phyloP scores from a whole-genome alignment of 2,797 vertebrate species.

The Masticophis lateralis region DNA sequence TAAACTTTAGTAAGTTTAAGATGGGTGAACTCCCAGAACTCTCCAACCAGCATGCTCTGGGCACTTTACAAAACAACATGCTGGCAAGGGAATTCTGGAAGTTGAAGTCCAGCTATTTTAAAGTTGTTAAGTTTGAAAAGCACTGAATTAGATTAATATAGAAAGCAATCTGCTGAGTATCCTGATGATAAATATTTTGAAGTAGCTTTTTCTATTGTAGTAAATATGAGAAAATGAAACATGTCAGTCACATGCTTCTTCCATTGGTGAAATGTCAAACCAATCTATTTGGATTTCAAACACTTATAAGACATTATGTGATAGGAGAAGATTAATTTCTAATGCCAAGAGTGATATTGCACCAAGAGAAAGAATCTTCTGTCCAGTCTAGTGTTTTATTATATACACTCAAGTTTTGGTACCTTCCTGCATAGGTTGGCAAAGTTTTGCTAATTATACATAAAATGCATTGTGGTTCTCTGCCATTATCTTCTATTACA shows the following conservation, averaged over 20 bases:
- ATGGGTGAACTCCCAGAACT: not conserved
- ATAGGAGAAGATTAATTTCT: not conserved
- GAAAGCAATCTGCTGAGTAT: not conserved
- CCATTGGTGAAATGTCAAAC: not conserved
- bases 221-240: not conserved
- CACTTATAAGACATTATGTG: not conserved
- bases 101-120: not conserved
- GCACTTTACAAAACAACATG: not conserved
- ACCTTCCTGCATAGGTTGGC: not conserved
- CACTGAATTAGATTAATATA: not conserved
- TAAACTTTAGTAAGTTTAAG: not conserved
- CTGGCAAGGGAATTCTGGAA: not conserved
- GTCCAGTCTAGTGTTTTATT: not conserved
- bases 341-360: not conserved
- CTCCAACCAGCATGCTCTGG: not conserved
- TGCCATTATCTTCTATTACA: conserved; percentile 12
- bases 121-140: not conserved
- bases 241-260: not conserved
- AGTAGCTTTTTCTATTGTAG: not conserved
- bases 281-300: not conserved
- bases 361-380: not conserved
- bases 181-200: not conserved
- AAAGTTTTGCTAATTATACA: not conserved
- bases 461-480: not conserved
- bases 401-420: not conserved